These are phyloP conservation scores for Probosciger aterrimus DNA, from an alignment of 2,113 vertebrate genomes.

Conservation along the genomic window DNA sequence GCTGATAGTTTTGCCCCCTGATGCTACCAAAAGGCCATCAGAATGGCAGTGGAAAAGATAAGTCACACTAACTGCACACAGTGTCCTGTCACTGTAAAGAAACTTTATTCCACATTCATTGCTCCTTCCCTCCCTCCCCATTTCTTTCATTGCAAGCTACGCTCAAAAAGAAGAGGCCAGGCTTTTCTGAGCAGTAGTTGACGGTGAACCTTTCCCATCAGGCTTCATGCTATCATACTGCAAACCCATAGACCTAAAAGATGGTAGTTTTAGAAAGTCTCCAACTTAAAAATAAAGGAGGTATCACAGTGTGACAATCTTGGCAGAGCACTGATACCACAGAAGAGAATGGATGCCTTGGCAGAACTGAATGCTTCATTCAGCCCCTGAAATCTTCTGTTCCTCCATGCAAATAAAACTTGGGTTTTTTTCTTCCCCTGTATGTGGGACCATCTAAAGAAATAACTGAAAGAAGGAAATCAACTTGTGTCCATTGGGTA, in stretches of 20 bases:
- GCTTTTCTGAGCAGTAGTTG: not conserved
- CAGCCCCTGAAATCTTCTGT: not conserved
- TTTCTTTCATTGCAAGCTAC: not conserved
- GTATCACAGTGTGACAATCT: slow-evolving; percentile 17
- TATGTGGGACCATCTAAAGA: not conserved
- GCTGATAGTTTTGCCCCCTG: not conserved
- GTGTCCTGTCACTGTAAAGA: not conserved
- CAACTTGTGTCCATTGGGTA: not conserved
- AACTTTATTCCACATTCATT: not conserved
- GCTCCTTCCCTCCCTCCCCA: not conserved
- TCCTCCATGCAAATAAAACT: not conserved
- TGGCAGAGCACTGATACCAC: slow-evolving; percentile 18
- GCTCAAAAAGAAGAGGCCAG: not conserved
- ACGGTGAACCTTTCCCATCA: not conserved
- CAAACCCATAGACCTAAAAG: not conserved
- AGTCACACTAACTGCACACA: not conserved
- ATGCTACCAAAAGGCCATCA: not conserved
- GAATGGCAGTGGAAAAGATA: not conserved
- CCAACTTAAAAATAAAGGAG: slow-evolving; percentile 25
- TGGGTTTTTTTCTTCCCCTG: not conserved
- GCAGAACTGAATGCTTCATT: slow-evolving; percentile 41
- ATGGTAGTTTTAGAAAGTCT: not conserved
- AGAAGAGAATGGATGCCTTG: slow-evolving; percentile 16
- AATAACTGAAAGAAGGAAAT: not conserved
- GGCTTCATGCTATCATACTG: not conserved